Percentiles rank a stretch among this genome's conserved stretches.
These are phyloP conservation scores for Camptogramma bilineatum DNA, from an alignment of 2,888 invertebrate species.

Conservation along the genomic window DNA sequence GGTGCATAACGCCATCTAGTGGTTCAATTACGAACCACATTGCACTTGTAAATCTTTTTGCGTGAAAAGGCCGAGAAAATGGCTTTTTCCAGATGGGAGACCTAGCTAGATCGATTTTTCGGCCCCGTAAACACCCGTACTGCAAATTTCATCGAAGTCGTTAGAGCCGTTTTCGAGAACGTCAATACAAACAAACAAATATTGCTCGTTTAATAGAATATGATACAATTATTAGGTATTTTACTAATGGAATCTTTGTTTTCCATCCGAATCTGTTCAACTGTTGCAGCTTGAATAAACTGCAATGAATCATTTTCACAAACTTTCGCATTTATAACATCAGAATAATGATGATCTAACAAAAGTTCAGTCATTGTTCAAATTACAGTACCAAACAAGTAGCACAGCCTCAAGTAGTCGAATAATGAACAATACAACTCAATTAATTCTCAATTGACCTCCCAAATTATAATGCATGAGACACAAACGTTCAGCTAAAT, in stretches of 20 bases:
- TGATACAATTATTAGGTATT: too few species aligned
- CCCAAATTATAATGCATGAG: conserved; percentile 35
- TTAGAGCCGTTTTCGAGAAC: too few species aligned
- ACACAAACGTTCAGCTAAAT: conserved; percentile 14
- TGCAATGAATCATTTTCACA: not conserved
- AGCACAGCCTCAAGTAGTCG: not conserved
- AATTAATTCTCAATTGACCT: conserved; percentile 6
- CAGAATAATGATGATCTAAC: not conserved
- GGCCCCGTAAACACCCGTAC: too few species aligned
- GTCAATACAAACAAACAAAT: too few species aligned
- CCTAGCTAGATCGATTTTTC: too few species aligned
- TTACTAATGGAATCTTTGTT: not conserved
- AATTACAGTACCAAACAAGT: not conserved
- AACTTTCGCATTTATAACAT: not conserved
- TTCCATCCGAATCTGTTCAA: not conserved
- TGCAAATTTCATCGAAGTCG: too few species aligned
- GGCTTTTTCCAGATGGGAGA: too few species aligned
- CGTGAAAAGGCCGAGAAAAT: too few species aligned
- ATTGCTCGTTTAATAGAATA: too few species aligned
- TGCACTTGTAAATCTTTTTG: too few species aligned
- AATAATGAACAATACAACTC: conserved; percentile 4
- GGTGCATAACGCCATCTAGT: too few species aligned
- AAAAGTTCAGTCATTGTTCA: not conserved
- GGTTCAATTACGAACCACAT: too few species aligned
- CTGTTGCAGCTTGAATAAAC: not conserved